Conservation (phyloP, 1,140 invertebrate species). For the Ctenoplectra terminalis region DNA sequence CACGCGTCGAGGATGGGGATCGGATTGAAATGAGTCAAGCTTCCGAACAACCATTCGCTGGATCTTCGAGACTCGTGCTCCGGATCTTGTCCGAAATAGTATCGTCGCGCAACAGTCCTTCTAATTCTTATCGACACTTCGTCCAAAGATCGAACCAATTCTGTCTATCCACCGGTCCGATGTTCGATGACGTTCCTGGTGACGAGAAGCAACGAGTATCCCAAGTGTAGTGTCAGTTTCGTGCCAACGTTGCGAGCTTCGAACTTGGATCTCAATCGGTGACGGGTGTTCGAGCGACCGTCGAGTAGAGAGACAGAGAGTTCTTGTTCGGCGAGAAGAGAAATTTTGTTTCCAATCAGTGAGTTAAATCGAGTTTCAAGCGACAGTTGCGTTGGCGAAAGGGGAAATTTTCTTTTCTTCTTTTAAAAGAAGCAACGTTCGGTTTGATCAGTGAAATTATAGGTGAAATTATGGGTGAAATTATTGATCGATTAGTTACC, state of each 20-base stretch:
- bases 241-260: no score
- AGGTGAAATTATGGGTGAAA: not conserved
- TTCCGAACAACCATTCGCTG: not conserved
- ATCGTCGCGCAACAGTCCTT: not conserved
- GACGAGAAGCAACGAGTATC: no score
- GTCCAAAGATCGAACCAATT: not conserved
- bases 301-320: not conserved
- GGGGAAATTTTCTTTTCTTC: no score
- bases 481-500: not conserved
- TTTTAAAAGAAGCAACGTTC: no score
- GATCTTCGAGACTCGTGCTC: not conserved
- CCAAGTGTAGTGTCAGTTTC: no score
- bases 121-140: not conserved
- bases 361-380: no score
- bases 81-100: not conserved
- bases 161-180: no score
- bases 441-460: not conserved
- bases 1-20: conserved; percentile 8
- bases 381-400: no score
- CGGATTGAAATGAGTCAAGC: not conserved
- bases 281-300: not conserved
- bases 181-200: no score
- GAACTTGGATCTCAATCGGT: no score
- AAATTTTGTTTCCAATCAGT: not conserved
- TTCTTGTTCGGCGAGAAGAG: not conserved